Evolutionary conservation across 2,113 vertebrate species (phyloP), one percentile per base, ranked within the genome.

Genomic region (Pluvialis apricaria): DNA sequence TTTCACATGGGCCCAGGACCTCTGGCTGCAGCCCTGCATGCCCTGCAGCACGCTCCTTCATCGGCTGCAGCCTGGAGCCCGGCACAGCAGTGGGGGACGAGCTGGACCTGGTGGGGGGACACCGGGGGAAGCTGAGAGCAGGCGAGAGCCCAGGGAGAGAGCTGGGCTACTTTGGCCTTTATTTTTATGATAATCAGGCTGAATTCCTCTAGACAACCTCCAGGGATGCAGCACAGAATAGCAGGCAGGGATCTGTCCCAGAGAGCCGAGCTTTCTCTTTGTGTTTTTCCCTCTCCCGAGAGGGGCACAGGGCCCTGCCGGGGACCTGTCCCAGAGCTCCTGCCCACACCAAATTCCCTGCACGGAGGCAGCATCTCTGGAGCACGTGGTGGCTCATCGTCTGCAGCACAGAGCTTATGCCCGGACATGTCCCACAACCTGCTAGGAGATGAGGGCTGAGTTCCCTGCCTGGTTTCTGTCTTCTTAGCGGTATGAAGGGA

Each of bases 381-480:
- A 87, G 78, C 77, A 47, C 0, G 0, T 0, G 0, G 80, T 68
- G 36, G 70, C 36, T 90, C 81, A 4, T 8, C 3, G 0, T 58
- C 69, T 82, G 80, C 78, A 81, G 83, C n/a, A 1, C 13, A 32
- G 75, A 87, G 79, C 28, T 83, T 92, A 34, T 96, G 97, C 76
- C 97, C 9, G 9, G 94, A 42, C 96, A 94, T 86, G 96, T 93
- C 49, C 81, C 78, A 44, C 64, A 90, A 15, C 88, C 83, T 73
- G 62, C 62, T 54, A 3, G n/a, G 36, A 70, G 86, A 42, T 15
- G 55, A 57, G 70, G 38, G 45, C 64, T 25, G 47, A 0, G 15
- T 90, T 51, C 47, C 42, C 4, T 4, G 4, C 2, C 52, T 82
- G 52, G 22, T 58, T 55, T 49, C 64, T 61, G 36, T 36, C 73